Base-by-base conservation (phyloP, 2,797 vertebrate genomes). In the Betta splendens region DNA sequence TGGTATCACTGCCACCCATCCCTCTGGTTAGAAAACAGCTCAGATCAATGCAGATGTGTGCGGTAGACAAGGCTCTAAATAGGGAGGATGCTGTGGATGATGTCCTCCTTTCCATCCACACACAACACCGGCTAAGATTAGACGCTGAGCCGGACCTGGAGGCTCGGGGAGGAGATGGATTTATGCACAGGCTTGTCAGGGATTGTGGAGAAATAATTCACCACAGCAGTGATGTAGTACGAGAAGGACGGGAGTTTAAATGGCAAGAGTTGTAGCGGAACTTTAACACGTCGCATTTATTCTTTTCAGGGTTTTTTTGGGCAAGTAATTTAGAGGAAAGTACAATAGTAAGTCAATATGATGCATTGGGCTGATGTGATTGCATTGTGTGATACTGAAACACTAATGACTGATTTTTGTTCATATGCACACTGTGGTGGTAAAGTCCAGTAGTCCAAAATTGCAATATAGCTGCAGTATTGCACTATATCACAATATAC, bases 21-120 rank as follows among this genome's bases (percentile, higher is more conserved):
- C 67, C 65, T 37, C 28, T 7, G 26, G 65, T 72, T 64, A 56
- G 62, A 38, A 60, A 42, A 28, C 33, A 58, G 56, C 64, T 28
- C 39, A 42, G 80, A 84, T 79, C 84, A 72, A 86, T 83, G 79
- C 77, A 78, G 77, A 85, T 81, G 81, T 81, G 76, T 72, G 79
- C 46, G 33, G 66, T 49, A 57, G 72, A 83, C 75, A 80, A 76
- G 46, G 71, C 80, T 80, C 70, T 76, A 51, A 70, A 77, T 63
- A 64, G 61, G 38, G 50, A 72, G 75, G 74, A 75, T 18, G 38
- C 70, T 32, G 55, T 45, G 74, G 64, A 65, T 36, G 47, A 57
- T 77, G 77, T 72, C 75, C 81, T 84, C 75, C 63, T 83, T 80
- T 81, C 63, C 70, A 73, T 70, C 64, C 29, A 46, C 63, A 59